These are phyloP conservation scores for Micrasema minimum DNA, from an alignment of 1,140 invertebrate genomes.

Conservation along the genomic window DNA sequence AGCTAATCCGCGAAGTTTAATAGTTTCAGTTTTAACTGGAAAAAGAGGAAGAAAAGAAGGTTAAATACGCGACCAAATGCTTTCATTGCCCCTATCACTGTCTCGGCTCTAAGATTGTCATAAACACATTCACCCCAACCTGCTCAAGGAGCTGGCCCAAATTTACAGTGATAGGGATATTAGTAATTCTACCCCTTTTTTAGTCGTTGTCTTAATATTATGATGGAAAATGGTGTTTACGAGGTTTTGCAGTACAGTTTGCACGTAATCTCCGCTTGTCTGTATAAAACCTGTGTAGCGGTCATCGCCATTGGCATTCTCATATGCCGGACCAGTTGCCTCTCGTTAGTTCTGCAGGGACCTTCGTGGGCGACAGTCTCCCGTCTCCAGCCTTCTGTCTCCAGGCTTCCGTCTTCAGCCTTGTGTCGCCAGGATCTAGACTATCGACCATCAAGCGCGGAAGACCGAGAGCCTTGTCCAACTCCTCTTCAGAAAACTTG, in stretches of 20 bases:
- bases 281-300: conserved; percentile 47
- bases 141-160: too few relatives aligned
- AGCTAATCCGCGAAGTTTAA: too few relatives aligned
- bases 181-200: too few relatives aligned
- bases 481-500: neutral
- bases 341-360: conserved; percentile 33
- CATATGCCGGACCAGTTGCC: conserved; percentile 26
- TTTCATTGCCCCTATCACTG: too few relatives aligned
- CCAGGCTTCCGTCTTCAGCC: neutral
- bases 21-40: too few relatives aligned
- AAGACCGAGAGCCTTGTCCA: neutral
- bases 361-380: conserved; percentile 31
- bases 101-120: too few relatives aligned
- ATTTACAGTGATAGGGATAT: too few relatives aligned
- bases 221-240: conserved; percentile 3
- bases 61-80: too few relatives aligned
- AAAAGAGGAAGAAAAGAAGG: too few relatives aligned
- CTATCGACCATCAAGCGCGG: too few relatives aligned
- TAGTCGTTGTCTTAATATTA: too few relatives aligned
- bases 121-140: too few relatives aligned
- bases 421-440: neutral
- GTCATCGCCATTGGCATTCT: conserved; percentile 51
- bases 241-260: conserved; percentile 12
- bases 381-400: neutral
- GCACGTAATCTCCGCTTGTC: conserved; percentile 28